Evolutionary conservation across 2,113 vertebrate species (phyloP), one percentile per base, ranked within the genome.

Genomic region (Vulpes ferrilata): DNA sequence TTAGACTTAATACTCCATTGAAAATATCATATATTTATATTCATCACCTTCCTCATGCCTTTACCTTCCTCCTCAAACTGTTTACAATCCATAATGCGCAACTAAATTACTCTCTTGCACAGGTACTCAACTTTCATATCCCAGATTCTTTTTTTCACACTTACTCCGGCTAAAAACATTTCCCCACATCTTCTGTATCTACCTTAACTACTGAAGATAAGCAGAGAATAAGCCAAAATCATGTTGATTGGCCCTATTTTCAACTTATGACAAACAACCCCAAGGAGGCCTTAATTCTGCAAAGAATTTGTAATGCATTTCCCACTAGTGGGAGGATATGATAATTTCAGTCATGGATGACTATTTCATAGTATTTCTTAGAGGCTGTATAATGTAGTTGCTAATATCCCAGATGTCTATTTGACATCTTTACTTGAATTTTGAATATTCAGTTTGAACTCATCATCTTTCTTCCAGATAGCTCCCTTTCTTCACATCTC

Each of bases 371-470:
- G 17, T 90, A 79, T 79, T 96, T 96, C 69, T 78, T 84, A 90
- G 71, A 73, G n/a, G 8, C n/a, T 80, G 16, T 79, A 43, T 51
- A 86, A 90, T 51, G 27, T 73, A 86, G n/a, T 48, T 86, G 62
- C 35, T 94, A 90, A 64, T 30, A 78, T 64, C 64, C 27, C 55
- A 90, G 80, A 73, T 73, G 62, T 80, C 87, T 80, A 78, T 64
- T 86, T 73, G 64, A 96, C 81, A 90, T 80, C 73, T 79, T 90
- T 19, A 64, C 22, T 64, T 69, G 86, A 93, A 55, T 57, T 38
- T 64, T 81, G 79, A 85, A 85, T 93, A 86, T 80, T 96, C 71
- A 86, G 11, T 86, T 86, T 93, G 25, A 85, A 35, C 90, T 89
- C 51, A 82, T 84, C 27, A 53, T 43, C 22, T 65, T 74, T 48